These are phyloP conservation scores for Tyrannus savana DNA, from an alignment of 2,113 vertebrate genomes.

Conservation along the genomic window DNA sequence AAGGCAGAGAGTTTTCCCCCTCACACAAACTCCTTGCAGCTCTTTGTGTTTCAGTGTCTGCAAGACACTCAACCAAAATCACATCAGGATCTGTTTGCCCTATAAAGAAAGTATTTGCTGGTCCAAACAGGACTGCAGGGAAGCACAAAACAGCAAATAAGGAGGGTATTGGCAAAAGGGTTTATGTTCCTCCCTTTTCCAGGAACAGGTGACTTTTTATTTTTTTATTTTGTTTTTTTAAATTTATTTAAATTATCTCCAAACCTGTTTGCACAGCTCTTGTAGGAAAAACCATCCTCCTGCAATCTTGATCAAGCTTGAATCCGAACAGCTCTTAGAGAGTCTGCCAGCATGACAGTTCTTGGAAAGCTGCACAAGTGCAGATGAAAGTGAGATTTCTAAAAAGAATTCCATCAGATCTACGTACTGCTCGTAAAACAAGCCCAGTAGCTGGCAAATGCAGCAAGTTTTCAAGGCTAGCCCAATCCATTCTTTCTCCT, in stretches of 20 bases:
- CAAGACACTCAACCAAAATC: background rate
- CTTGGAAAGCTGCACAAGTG: slow-evolving; percentile 9
- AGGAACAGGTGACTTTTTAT: background rate
- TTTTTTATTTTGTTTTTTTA: background rate
- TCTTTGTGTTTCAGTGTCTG: background rate
- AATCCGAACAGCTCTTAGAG: background rate
- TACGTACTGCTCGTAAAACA: background rate
- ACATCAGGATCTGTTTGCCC: background rate
- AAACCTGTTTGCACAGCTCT: background rate
- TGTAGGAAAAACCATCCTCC: background rate
- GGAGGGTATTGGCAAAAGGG: background rate
- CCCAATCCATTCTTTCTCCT: background rate
- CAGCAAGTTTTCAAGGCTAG: background rate
- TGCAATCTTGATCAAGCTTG: background rate
- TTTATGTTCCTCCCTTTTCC: background rate
- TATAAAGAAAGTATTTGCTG: background rate
- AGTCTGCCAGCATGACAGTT: background rate
- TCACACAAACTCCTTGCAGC: rapidly evolving
- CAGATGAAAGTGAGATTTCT: background rate
- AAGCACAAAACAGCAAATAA: background rate
- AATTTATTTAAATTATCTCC: background rate
- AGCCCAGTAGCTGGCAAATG: background rate
- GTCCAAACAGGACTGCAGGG: background rate
- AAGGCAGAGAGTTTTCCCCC: background rate
- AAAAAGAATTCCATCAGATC: slow-evolving; percentile 9